These are phyloP conservation scores for Novumbra hubbsi DNA, from an alignment of 2,797 vertebrate genomes.

Conservation along the genomic window DNA sequence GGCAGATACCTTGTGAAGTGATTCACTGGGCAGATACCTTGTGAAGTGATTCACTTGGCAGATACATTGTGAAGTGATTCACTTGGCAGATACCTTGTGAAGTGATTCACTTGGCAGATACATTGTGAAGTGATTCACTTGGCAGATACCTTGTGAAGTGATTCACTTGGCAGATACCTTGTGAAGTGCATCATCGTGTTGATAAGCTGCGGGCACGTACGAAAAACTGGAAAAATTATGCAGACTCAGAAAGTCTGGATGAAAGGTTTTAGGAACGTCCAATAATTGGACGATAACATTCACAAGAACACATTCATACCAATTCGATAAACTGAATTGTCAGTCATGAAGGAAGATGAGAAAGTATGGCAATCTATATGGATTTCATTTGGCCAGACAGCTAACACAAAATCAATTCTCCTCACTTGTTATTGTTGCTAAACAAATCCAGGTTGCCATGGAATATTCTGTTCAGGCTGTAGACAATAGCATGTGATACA, in stretches of 20 bases:
- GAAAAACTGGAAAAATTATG: not conserved
- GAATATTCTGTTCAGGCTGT: not conserved
- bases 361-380: constrained; percentile 28
- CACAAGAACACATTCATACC: constrained; percentile 26
- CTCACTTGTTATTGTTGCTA: constrained; percentile 42
- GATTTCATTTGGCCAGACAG: constrained; percentile 39
- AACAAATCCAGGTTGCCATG: constrained; percentile 34
- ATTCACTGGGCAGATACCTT: not conserved
- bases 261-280: constrained; percentile 19
- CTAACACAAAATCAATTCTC: constrained; percentile 47
- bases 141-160: not conserved
- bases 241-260: not conserved
- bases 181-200: not conserved
- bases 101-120: not conserved
- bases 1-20: not conserved
- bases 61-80: not conserved
- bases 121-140: not conserved
- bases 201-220: not conserved
- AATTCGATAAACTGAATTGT: constrained; percentile 37
- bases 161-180: not conserved
- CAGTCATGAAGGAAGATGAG: constrained; percentile 30
- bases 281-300: constrained; percentile 34
- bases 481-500: not conserved
- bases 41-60: no score
- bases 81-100: not conserved